phyloP scores from a whole-genome alignment of 2,113 vertebrate genomes.

The Kobus ellipsiprymnus region DNA sequence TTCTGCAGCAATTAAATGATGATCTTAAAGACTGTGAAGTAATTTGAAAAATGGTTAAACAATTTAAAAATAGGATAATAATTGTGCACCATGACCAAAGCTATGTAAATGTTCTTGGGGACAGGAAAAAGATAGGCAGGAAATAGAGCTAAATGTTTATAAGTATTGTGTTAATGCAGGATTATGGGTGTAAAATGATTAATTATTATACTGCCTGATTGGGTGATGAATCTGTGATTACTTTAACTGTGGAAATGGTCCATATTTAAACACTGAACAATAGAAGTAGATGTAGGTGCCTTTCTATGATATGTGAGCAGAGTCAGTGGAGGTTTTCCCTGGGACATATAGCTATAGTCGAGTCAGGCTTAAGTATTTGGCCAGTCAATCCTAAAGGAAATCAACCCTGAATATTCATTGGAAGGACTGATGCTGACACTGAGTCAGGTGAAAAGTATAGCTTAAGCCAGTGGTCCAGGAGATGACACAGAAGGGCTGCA shows the following conservation, averaged over 20 bases:
- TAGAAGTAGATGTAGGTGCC: background rate
- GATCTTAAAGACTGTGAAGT: background rate
- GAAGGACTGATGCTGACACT: background rate
- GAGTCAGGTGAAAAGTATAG: background rate
- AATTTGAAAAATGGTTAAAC: constrained; percentile 13
- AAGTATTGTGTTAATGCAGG: background rate
- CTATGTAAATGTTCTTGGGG: background rate
- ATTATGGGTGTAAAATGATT: background rate
- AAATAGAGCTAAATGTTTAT: background rate
- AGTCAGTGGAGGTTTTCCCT: background rate
- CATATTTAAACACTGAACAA: background rate
- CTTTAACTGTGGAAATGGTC: background rate
- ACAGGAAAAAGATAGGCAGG: background rate
- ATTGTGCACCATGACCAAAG: background rate
- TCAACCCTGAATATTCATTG: background rate
- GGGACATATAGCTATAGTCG: background rate
- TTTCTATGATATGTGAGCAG: background rate
- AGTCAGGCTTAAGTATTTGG: background rate
- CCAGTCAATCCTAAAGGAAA: background rate
- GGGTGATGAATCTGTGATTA: background rate
- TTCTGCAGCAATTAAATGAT: background rate
- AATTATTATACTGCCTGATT: background rate
- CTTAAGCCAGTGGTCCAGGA: background rate
- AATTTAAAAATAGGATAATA: background rate
- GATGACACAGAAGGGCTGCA: background rate